Conservation (phyloP, 2,888 invertebrate genomes). For the Himalopsyche tibetana region DNA sequence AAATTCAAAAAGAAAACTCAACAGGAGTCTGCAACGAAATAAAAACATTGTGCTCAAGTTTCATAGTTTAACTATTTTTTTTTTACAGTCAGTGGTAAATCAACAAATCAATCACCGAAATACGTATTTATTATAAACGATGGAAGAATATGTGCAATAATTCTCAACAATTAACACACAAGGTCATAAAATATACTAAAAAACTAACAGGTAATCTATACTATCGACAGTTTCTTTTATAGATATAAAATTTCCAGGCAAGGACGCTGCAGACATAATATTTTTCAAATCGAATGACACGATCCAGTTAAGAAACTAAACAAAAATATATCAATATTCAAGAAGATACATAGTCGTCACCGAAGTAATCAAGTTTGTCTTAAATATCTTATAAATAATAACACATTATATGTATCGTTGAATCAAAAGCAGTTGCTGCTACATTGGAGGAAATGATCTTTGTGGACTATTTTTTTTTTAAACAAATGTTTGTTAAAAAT, state of each 20-base stretch:
- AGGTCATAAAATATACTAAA: slow-evolving; percentile 64
- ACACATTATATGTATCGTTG: slow-evolving; percentile 42
- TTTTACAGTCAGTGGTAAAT: slow-evolving; percentile 17
- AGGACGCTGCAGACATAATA: slow-evolving; percentile 8
- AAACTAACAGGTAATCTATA: slow-evolving; percentile 61
- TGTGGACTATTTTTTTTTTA: slow-evolving; percentile 10
- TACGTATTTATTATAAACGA: slow-evolving; percentile 32
- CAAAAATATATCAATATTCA: slow-evolving; percentile 24
- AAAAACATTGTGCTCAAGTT: slow-evolving; percentile 12
- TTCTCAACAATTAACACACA: slow-evolving; percentile 47
- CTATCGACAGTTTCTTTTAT: slow-evolving; percentile 63
- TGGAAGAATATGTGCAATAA: slow-evolving; percentile 42
- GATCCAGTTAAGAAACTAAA: background rate
- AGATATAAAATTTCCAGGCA: slow-evolving; percentile 32
- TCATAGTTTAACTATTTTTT: background rate
- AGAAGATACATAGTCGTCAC: slow-evolving; percentile 32
- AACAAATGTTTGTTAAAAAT: slow-evolving; percentile 38
- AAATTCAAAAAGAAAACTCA: background rate
- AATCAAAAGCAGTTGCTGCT: slow-evolving; percentile 41
- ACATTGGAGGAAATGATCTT: slow-evolving; percentile 29
- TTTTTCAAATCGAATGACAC: background rate
- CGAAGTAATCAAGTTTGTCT: slow-evolving; percentile 9
- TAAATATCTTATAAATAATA: slow-evolving; percentile 33
- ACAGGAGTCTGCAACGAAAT: slow-evolving; percentile 14
- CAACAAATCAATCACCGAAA: slow-evolving; percentile 10